Evolutionary conservation across 2,797 vertebrate species (phyloP).

Genomic region (Staurois parvus): DNA sequence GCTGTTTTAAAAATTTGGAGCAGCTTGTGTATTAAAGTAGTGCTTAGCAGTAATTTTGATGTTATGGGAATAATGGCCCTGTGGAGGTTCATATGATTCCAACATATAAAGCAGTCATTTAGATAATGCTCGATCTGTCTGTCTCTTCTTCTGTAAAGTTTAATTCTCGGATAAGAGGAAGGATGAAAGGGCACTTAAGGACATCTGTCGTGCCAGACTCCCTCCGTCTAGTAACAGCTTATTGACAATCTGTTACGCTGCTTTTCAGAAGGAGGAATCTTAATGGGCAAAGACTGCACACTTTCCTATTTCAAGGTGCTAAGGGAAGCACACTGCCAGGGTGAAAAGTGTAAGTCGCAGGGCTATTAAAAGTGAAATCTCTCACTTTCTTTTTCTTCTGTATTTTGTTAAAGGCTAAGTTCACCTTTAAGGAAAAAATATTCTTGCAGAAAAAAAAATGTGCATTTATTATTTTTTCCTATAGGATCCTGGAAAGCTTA

Average conservation of each 20-base stretch:
- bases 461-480: no score
- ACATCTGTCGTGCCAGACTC: conserved; percentile 78
- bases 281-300: conserved; percentile 49
- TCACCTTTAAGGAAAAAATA: no score
- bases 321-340: conserved; percentile 11
- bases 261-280: conserved; percentile 68
- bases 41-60: conserved; percentile 41
- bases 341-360: background rate
- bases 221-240: conserved; percentile 77
- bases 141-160: conserved; percentile 61
- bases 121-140: conserved; percentile 61
- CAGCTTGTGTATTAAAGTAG: conserved; percentile 56
- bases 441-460: no score
- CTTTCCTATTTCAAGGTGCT: conserved; percentile 45
- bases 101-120: conserved; percentile 60
- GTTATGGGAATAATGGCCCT: conserved; percentile 49
- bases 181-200: conserved; percentile 57
- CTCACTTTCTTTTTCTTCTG: no score
- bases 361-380: conserved; percentile 12
- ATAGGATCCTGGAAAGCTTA: no score
- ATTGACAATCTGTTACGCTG: conserved; percentile 79
- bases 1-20: conserved; percentile 31
- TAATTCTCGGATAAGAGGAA: conserved; percentile 59
- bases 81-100: conserved; percentile 45
- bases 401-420: no score